Evolutionary conservation across 2,113 vertebrate genomes (phyloP).

Genomic region (Micromys minutus): DNA sequence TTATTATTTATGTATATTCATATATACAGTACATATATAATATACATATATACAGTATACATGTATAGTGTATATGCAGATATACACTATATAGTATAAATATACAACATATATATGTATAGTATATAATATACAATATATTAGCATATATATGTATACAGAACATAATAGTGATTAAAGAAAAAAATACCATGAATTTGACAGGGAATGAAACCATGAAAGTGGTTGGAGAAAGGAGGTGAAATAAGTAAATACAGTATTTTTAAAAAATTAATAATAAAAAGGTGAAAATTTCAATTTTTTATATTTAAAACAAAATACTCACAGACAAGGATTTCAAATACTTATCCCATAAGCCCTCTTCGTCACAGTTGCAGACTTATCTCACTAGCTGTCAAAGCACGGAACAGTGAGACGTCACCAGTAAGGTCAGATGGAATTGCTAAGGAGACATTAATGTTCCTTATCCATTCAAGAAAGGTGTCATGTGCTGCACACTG

Average conservation of each 20-base stretch:
- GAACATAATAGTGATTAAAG: not conserved
- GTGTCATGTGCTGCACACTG: not conserved
- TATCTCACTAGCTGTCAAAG: conserved; percentile 76
- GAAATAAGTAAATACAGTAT: not conserved
- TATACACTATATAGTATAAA: not conserved
- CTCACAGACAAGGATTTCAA: not conserved
- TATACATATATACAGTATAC: not conserved
- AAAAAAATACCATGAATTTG: not conserved
- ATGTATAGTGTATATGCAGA: not conserved
- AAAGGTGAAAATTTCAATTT: not conserved
- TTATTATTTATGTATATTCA: not conserved
- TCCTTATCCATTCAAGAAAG: not conserved
- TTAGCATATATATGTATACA: not conserved
- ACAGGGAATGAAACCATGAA: too few species aligned
- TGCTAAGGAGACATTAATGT: not conserved
- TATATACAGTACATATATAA: not conserved
- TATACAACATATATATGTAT: not conserved
- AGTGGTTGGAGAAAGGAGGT: not conserved
- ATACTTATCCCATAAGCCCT: conserved; percentile 79
- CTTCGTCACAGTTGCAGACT: conserved; percentile 78
- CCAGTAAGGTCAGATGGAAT: conserved; percentile 54
- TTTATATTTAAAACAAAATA: not conserved
- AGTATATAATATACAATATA: not conserved
- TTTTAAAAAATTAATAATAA: not conserved
- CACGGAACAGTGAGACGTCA: conserved; percentile 76